Evolutionary conservation across 2,888 invertebrate genomes (phyloP), one percentile per base, ranked within the genome.

Genomic region (Diadegma fenestrale): DNA sequence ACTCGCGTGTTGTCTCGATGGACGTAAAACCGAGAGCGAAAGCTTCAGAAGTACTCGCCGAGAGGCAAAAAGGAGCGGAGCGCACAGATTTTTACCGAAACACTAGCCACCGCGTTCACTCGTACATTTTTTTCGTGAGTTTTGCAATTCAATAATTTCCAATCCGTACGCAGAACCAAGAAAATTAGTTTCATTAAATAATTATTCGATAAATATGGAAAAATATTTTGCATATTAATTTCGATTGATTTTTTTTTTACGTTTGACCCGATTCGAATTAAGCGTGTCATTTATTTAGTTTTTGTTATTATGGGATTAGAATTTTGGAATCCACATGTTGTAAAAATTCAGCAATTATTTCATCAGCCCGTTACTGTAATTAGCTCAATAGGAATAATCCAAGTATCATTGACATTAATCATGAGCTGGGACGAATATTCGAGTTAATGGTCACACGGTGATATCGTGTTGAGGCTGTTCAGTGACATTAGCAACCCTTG

Each of bases 1-100:
- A 78, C 68, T 48, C 58, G 43, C 81, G 64, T 73, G 77, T 85
- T 79, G 78, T 33, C 61, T 58, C 81, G 81, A 78, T 81, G 81
- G 77, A 75, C 63, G 54, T 41, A 58, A 54, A 69, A 64, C 51
- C 77, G 64, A 63, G 64, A 63, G 45, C 37, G 37, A 63, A 41
- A 61, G 61, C n/a, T 54, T 54, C 73, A 80, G 84, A 63, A 73
- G 19, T 45, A 37, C 77, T 78, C 19, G 10, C 30, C 10, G 69
- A 45, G 78, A 85, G 75, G 33, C 45, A 51, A 73, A 77, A 78
- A 41, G n/a, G 69, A 61, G 64, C 33, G 63, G 43, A 61, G 64
- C 54, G 51, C 54, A 37, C 26, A 41, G 43, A 61, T 51, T 81
- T 78, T 66, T 81, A 54, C 22, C 19, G 19, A 72, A 69, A 71